Conservation (phyloP, 1,140 invertebrate genomes). For the Heliconius eleuchia region DNA sequence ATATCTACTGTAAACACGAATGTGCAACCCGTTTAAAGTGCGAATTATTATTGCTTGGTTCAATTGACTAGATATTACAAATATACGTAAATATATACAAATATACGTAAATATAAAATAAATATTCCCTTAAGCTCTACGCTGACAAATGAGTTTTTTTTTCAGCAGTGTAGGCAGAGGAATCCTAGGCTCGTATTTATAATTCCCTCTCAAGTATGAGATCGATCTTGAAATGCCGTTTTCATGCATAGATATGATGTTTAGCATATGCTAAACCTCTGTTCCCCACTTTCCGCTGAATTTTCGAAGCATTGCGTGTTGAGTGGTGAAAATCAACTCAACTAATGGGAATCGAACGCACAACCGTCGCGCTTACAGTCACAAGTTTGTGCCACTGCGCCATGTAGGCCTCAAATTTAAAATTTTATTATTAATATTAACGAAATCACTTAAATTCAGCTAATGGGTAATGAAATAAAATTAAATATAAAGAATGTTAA, state of each 20-base stretch:
- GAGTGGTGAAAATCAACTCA: too few relatives aligned
- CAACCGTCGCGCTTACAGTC: too few relatives aligned
- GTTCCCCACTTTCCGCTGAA: too few relatives aligned
- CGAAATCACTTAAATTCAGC: not conserved
- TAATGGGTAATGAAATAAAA: conserved; percentile 24
- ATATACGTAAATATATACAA: not conserved
- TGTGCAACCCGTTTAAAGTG: not conserved
- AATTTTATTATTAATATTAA: not conserved
- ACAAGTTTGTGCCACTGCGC: too few relatives aligned
- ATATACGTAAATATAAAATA: not conserved
- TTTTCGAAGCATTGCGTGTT: too few relatives aligned
- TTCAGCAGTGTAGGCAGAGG: too few relatives aligned
- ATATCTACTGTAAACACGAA: conserved; percentile 2
- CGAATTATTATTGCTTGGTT: not conserved
- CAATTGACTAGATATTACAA: not conserved
- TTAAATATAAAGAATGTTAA: conserved; percentile 32
- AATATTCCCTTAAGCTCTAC: not conserved
- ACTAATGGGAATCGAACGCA: too few relatives aligned
- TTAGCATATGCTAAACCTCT: too few relatives aligned
- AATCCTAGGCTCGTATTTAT: too few relatives aligned
- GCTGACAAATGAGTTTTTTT: not conserved
- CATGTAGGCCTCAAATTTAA: not conserved
- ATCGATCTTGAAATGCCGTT: too few relatives aligned
- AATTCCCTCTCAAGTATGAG: too few relatives aligned
- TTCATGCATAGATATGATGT: too few relatives aligned